These are phyloP conservation scores for Rhingia campestris DNA, from an alignment of 2,888 invertebrate genomes.

Conservation along the genomic window DNA sequence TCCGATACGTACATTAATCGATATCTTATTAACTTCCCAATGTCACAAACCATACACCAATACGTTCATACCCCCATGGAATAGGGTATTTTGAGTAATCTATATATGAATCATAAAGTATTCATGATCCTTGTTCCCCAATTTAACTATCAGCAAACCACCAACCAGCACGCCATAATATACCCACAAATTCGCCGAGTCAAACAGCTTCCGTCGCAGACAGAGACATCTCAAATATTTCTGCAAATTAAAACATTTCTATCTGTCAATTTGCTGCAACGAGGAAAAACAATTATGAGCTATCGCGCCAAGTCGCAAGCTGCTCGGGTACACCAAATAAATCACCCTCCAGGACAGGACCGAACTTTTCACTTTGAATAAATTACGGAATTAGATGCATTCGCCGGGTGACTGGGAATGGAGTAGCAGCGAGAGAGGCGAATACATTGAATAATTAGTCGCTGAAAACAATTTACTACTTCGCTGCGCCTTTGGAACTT, in stretches of 20 bases:
- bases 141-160: not conserved
- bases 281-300: conserved; percentile 29
- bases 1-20: too few relatives aligned
- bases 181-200: not conserved
- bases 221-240: conserved; percentile 1
- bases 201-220: not conserved
- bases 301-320: conserved; percentile 19
- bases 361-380: conserved; percentile 71
- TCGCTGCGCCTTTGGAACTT: conserved; percentile 63
- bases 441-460: conserved; percentile 71
- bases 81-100: too few relatives aligned
- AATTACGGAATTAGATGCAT: conserved; percentile 67
- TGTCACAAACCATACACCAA: too few relatives aligned
- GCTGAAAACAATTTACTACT: conserved; percentile 72
- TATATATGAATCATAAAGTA: too few relatives aligned
- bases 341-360: conserved; percentile 53
- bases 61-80: too few relatives aligned
- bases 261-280: conserved; percentile 2
- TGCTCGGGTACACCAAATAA: conserved; percentile 41
- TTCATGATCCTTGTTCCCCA: too few relatives aligned
- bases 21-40: too few relatives aligned
- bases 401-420: conserved; percentile 26
- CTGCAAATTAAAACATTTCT: conserved; percentile 21
- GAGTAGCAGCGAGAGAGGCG: not conserved
- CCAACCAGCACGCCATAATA: not conserved